Conservation (phyloP, 2,113 vertebrate genomes). For the Pontoporia blainvillei region DNA sequence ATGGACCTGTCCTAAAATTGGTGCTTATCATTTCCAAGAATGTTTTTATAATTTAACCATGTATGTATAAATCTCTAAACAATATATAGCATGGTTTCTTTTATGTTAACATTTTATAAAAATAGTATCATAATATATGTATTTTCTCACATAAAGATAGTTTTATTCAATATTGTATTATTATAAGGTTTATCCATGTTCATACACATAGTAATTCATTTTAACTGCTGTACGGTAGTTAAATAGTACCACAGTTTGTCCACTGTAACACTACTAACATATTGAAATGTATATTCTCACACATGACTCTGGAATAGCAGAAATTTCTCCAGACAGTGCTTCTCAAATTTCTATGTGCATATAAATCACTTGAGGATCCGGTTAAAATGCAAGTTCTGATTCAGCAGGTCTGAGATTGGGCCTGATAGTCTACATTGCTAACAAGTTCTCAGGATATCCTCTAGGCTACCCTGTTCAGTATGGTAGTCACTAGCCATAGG, state of each 20-base stretch:
- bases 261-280: not conserved
- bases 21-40: not conserved
- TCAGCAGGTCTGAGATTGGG: not conserved
- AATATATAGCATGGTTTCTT: not conserved
- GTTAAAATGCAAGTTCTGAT: not conserved
- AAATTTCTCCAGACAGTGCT: not conserved
- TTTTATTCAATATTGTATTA: not conserved
- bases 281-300: not conserved
- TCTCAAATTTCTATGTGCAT: not conserved
- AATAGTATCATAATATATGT: not conserved
- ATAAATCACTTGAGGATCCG: not conserved
- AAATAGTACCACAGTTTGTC: not conserved
- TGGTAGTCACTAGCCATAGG: not conserved
- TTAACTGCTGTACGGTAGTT: not conserved
- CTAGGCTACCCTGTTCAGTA: not conserved
- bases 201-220: not conserved
- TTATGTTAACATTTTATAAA: not conserved
- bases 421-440: not conserved
- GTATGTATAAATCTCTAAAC: not conserved
- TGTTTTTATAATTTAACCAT: slow-evolving; percentile 1
- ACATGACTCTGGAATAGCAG: not conserved
- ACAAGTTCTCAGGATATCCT: not conserved
- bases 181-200: not conserved
- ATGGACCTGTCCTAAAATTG: not conserved
- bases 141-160: not conserved